These are phyloP conservation scores for Drosophila austrosaltans DNA, from an alignment of 2,888 invertebrate species.

Conservation along the genomic window DNA sequence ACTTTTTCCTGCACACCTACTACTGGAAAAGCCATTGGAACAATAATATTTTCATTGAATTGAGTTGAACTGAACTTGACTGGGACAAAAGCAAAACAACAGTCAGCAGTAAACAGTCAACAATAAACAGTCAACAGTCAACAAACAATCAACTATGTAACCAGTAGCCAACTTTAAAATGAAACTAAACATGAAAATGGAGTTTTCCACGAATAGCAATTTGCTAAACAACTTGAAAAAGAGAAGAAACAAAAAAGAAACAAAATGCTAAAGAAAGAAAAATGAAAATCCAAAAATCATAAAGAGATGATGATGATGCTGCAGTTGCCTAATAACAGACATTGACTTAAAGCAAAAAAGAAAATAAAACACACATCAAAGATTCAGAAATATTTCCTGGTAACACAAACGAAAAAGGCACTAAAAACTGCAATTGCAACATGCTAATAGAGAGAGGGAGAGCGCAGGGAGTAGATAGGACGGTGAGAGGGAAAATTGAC, in stretches of 20 bases:
- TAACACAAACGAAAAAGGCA: constrained; percentile 44
- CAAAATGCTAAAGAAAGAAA: constrained; percentile 34
- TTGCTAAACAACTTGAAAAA: constrained; percentile 49
- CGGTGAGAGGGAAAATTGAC: constrained; percentile 40
- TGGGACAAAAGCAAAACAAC: constrained; percentile 13
- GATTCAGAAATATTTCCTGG: constrained; percentile 52
- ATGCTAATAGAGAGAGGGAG: constrained; percentile 8
- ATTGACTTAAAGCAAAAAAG: constrained; percentile 27
- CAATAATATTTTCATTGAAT: constrained; percentile 8
- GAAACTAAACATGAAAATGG: constrained; percentile 29
- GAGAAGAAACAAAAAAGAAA: constrained; percentile 36
- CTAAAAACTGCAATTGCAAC: constrained; percentile 32
- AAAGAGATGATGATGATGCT: constrained; percentile 6
- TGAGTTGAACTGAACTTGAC: constrained; percentile 35
- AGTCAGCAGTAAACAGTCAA: not conserved
- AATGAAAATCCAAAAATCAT: constrained; percentile 5
- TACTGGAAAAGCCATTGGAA: constrained; percentile 19
- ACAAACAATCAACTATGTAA: constrained; percentile 16
- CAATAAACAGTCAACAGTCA: constrained; percentile 1
- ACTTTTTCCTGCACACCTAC: constrained; percentile 25
- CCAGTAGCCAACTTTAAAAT: constrained; percentile 22
- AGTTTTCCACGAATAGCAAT: constrained; percentile 54
- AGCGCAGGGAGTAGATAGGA: constrained; percentile 9
- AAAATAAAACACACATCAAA: constrained; percentile 10
- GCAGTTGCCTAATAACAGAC: constrained; percentile 41